phyloP scores from a whole-genome alignment of 2,888 invertebrate species.

The Scelioninae gen. 2 region DNA sequence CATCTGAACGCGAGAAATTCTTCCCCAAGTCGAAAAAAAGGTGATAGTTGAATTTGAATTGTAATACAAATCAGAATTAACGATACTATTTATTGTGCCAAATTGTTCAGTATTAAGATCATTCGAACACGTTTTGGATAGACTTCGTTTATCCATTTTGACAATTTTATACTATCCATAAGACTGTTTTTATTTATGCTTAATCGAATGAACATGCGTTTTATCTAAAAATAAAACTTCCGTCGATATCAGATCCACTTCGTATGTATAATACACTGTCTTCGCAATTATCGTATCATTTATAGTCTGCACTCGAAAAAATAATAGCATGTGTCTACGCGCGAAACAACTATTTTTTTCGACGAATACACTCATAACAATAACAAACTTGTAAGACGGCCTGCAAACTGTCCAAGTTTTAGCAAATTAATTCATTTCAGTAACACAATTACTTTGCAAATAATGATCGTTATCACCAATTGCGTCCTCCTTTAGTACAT shows the following conservation, averaged over 20 bases:
- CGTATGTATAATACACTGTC: constrained; percentile 25
- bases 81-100: constrained; percentile 39
- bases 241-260: constrained; percentile 46
- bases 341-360: constrained; percentile 72
- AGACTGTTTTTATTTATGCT: constrained; percentile 33
- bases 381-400: constrained; percentile 67
- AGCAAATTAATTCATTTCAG: neutral
- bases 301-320: constrained; percentile 16
- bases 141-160: constrained; percentile 29
- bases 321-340: constrained; percentile 34
- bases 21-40: constrained; percentile 9
- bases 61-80: constrained; percentile 7
- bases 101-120: constrained; percentile 48
- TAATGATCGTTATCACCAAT: no score
- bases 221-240: constrained; percentile 1
- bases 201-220: constrained; percentile 13
- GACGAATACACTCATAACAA: constrained; percentile 63
- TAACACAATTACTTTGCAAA: neutral
- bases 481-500: no score
- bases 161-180: constrained; percentile 49
- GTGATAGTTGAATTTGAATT: constrained; percentile 11
- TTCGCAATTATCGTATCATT: constrained; percentile 14
- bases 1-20: constrained; percentile 35
- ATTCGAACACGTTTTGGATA: constrained; percentile 17
- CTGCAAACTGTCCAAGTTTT: constrained; percentile 24